Evolutionary conservation across 2,888 invertebrate genomes (phyloP).

Genomic region (Capitulum mitella): DNA sequence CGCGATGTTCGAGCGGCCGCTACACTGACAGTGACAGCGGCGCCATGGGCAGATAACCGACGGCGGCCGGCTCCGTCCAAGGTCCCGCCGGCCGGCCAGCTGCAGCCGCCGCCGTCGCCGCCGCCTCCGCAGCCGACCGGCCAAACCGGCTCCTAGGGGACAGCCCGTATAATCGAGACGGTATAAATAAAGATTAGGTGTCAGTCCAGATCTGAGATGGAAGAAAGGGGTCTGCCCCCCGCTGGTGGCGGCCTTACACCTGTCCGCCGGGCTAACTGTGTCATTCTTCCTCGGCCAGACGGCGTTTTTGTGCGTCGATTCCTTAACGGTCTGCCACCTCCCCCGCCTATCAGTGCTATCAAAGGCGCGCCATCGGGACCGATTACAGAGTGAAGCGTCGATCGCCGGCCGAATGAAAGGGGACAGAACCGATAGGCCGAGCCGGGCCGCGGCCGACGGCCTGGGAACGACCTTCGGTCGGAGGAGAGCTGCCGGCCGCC

Average conservation of each 20-base stretch:
- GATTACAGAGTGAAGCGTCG: background rate
- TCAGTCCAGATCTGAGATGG: slow-evolving; percentile 15
- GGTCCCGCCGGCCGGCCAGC: background rate
- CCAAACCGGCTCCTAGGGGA: background rate
- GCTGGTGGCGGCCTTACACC: slow-evolving; percentile 13
- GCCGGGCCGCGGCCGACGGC: background rate
- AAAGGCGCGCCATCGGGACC: background rate
- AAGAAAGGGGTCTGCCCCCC: slow-evolving; percentile 20
- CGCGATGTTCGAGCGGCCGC: too few species aligned
- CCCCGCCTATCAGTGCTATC: background rate
- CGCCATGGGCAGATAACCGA: background rate
- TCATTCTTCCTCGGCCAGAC: background rate
- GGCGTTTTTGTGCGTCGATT: slow-evolving; percentile 19
- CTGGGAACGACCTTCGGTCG: background rate
- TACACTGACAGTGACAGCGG: background rate
- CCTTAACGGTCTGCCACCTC: slow-evolving; percentile 14
- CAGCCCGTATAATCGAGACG: slow-evolving; percentile 20
- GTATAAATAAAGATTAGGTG: slow-evolving; percentile 19
- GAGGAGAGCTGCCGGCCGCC: background rate
- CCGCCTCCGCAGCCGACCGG: background rate
- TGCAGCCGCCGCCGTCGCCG: background rate
- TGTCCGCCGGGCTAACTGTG: slow-evolving; percentile 10
- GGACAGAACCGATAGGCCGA: background rate
- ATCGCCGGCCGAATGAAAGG: background rate
- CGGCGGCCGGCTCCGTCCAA: background rate